Evolutionary conservation across 2,888 invertebrate genomes (phyloP).

Genomic region (Rhyacophila evoluta): DNA sequence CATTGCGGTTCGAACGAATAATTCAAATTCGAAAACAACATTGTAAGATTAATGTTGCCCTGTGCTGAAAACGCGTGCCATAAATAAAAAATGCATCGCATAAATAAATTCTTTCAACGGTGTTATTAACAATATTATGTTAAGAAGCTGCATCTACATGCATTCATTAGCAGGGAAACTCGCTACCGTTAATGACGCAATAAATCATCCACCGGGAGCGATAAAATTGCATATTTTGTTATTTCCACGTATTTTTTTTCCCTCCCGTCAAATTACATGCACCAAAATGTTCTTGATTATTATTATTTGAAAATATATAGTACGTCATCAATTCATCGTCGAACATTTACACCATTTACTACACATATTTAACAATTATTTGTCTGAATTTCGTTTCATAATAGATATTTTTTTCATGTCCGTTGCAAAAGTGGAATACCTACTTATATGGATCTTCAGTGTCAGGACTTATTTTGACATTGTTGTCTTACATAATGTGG

Average conservation of each 20-base stretch:
- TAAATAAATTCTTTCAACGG: background rate
- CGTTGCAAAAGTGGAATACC: no score
- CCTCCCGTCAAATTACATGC: no score
- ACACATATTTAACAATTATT: no score
- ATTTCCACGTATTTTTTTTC: background rate
- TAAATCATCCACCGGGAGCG: background rate
- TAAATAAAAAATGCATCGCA: constrained; percentile 9
- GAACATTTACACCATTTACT: no score
- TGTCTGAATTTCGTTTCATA: no score
- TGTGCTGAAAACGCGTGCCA: background rate
- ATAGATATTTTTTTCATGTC: no score
- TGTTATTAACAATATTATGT: constrained; percentile 8
- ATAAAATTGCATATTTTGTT: background rate
- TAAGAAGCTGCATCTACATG: constrained; percentile 4
- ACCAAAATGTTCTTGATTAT: no score
- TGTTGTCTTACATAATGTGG: no score
- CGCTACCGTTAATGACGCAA: constrained; percentile 12
- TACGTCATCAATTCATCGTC: no score
- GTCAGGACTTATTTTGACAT: no score
- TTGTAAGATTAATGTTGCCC: background rate
- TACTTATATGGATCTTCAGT: no score
- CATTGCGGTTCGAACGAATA: background rate
- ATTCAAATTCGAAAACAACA: background rate
- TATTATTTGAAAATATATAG: no score
- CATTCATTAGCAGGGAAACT: constrained; percentile 8